Base-by-base conservation (phyloP, 2,113 vertebrate genomes). In the Craseonycteris thonglongyai region DNA sequence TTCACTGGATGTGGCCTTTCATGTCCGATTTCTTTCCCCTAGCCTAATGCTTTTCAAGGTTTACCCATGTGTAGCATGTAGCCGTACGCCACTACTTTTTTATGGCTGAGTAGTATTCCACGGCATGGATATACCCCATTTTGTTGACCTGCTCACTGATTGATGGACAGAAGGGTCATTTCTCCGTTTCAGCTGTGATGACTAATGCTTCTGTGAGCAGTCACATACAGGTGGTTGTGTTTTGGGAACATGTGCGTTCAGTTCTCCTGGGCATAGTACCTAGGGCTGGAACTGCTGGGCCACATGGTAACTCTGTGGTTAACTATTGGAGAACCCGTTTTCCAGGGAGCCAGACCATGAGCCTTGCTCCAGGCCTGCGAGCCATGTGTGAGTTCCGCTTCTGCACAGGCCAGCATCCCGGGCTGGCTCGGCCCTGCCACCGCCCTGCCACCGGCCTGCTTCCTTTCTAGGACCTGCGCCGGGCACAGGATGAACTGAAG, bases 391-490 rank as follows among this genome's bases (percentile, higher is more conserved):
- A 7, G 28, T 33, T 8, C 24, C 0, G 1, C 38, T 89, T 78
- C 33, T 49, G 35, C 1, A 6, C 28, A 14, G 21, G 38, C n/a
- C 16, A 2, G 26, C 80, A 5, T 79, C 40, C 56, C 7, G 35
- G 12, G 26, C 24, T 49, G 7, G 33, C 16, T 61, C 45, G 19
- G 56, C 26, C 47, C 76, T 14, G 18, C 12, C 19, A 35, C n/a
- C 14, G 4, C 24, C 2, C 49, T n/a, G n/a, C n/a, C n/a, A n/a
- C n/a, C n/a, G n/a, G n/a, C 16, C 30, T 42, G 0, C 35, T 40
- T 28, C 51, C 72, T 5, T 75, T 56, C 49, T 87, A 99, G 99
- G 99, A 99, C 89, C 97, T 99, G 66, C 97, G 95, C 88, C 97
- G 79, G 47, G 95, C 87, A 9, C 98, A 81, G 49, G 97, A 98